phyloP scores from a whole-genome alignment of 2,888 invertebrate species.

The Cacoxenus indagator region DNA sequence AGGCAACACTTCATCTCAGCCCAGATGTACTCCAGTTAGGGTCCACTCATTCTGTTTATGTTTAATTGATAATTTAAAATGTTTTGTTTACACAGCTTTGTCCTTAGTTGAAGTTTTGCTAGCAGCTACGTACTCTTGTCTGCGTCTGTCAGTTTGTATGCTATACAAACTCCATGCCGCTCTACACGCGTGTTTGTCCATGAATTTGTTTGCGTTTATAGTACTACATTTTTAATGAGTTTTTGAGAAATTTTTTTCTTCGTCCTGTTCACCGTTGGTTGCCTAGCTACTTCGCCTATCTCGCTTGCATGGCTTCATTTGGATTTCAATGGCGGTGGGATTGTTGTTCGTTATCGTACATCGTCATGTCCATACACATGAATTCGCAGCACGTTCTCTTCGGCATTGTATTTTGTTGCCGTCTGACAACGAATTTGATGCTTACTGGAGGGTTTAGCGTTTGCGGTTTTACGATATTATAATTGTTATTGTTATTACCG shows the following conservation, averaged over 20 bases:
- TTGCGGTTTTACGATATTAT: constrained; percentile 11
- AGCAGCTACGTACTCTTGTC: not conserved
- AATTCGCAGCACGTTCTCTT: constrained; percentile 37
- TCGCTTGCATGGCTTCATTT: constrained; percentile 9
- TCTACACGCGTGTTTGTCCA: constrained; percentile 14
- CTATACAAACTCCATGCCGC: constrained; percentile 45
- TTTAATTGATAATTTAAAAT: constrained; percentile 67
- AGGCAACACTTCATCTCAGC: constrained; percentile 19
- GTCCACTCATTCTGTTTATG: constrained; percentile 38
- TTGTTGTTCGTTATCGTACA: not conserved
- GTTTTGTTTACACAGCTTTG: constrained; percentile 57
- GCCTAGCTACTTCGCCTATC: not conserved
- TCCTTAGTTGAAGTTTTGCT: constrained; percentile 51
- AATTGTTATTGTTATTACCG: not conserved
- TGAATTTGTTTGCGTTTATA: constrained; percentile 23
- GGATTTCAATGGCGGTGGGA: constrained; percentile 1
- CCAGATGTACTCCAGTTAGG: constrained; percentile 5
- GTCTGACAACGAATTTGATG: constrained; percentile 54
- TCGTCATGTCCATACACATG: constrained; percentile 16
- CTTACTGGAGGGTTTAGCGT: constrained; percentile 40
- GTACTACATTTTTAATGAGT: constrained; percentile 55
- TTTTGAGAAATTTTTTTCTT: constrained; percentile 44
- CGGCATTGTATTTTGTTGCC: constrained; percentile 46
- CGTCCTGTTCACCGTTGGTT: not conserved
- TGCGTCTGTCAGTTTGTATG: constrained; percentile 36